Base-by-base conservation (phyloP, 2,888 invertebrate species). In the Ecliptopera silaceata region DNA sequence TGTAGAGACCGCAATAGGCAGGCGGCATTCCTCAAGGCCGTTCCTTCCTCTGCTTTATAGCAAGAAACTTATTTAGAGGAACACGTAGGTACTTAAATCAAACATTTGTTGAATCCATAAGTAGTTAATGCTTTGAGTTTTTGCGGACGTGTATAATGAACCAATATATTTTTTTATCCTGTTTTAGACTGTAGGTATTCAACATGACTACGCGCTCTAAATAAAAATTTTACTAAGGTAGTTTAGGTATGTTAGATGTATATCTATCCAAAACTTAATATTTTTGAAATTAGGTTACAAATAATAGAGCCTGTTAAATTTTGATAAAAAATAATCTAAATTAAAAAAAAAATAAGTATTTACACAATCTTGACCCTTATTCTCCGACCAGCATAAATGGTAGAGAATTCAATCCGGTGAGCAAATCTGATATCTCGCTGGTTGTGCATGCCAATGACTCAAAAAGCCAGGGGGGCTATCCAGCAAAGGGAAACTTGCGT, bases 21-120 rank as follows among this genome's bases (percentile, higher is more conserved):
- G 58, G 70, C 80, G 86, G 84, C 85, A 82, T 85, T 84, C 84
- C 86, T 84, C 85, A 85, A 87, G 84, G 86, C 76, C 85, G 86
- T 79, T 80, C 84, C 70, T 83, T 83, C 77, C 74, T 79, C 75
- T 78, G 70, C 70, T 63, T 57, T 65, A 39, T 34, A 22, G 45
- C 22, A 47, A 32, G 42, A 15, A 47, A 42, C 44, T 47, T 52
- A 48, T 52, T 45, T 42, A 20, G 44, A 44, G 29, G 66, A 69
- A 61, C 69, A 69, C 65, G 68, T 64, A 63, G 22, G 22, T 26
- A n/a, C 65, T 1, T 47, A 13, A 59, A 65, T 68, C 61, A 63
- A 64, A 67, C 70, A 70, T 63, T 63, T 67, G 63, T 68, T 71
- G 70, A 75, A 72, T 74, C 44, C 66, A 68, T 60, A 63, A 38